Evolutionary conservation across 2,888 invertebrate genomes (phyloP), one percentile per base, ranked within the genome.

Genomic region (Vandiemenella viatica): DNA sequence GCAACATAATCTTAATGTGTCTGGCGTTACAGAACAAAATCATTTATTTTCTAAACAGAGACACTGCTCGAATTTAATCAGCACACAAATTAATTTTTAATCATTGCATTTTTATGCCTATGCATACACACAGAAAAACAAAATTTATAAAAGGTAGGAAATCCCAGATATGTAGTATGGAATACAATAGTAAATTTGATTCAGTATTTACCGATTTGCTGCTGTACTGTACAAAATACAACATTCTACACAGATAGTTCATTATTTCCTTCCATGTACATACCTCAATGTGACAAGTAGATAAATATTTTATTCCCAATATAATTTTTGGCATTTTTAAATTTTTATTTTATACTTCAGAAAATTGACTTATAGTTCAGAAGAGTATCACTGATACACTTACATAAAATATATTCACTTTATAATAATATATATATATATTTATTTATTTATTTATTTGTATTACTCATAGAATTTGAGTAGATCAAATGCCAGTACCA

Each of bases 331-430:
- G n/a, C 8, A n/a, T 18, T 20, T 42, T 42, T 42, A 42, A 21
- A 20, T 20, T 42, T 42, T 42, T 42, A 19, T 21, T 37, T 45
- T 46, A 46, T 49, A 49, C 45, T 32, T 41, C 41, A 32, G 47
- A 45, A 52, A 37, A 52, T 41, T 47, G 41, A 45, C 47, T 46
- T 43, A 43, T 40, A 52, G 37, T 52, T 46, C 47, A 50, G 48
- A 50, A 40, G 50, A 50, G 52, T 52, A 52, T 52, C 52, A 50
- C 37, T 45, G 45, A 50, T 52, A 52, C 50, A 50, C 26, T 50
- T 50, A 50, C 52, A 52, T 52, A 52, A 52, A 50, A 52, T 50
- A 52, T 50, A 47, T 52, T 46, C 49, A 26, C 49, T 41, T 43
- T 43, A 37, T 32, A 32, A 46, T 20, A 32, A 46, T 46, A 46